Evolutionary conservation across 2,888 invertebrate species (phyloP), one percentile per base, ranked within the genome.

Genomic region (Iselma pallidipennis): DNA sequence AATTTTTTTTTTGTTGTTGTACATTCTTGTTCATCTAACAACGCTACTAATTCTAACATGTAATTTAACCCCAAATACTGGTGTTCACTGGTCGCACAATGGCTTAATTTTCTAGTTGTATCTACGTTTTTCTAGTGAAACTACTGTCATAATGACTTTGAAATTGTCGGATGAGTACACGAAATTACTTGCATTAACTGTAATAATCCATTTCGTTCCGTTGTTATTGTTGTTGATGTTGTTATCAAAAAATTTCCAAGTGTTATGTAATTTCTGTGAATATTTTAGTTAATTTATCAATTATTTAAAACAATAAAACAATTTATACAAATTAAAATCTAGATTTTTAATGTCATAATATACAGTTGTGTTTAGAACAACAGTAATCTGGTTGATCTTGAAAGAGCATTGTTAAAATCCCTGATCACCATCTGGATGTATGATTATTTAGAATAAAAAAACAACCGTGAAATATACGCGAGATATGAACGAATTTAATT

Each of bases 161-260:
- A 48, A 57, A 61, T 55, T 55, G 55, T 60, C 45, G 51, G 55
- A 59, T 42, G 51, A 48, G 51, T 55, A 55, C 56, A 60, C 57
- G 45, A 57, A 61, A 61, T 62, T 61, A 61, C 57, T 56, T 60
- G 28, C 60, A 60, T 60, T 61, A 60, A 60, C 48, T 49, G 55
- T 59, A 59, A 59, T 49, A 49, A 31, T 28, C 12, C 49, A 33
- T 53, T 61, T 56, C 26, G 26, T 31, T 37, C 53, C 49, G 45
- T 61, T 56, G 45, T 45, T 45, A 12, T 45, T 37, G 16, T 31
- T 37, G 37, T 16, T 45, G 21, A 45, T 23, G 45, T n/a, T 45
- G n/a, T 45, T 45, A 45, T n/a, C 21, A 45, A 45, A 48, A 49
- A 29, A 49, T 26, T 26, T 28, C 10, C 7, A 14, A 9, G 23